A percentile compares a stretch with the other conserved stretches of the same genome.
Conservation (phyloP, 2,797 vertebrate genomes). For the Decapterus maruadsi region DNA sequence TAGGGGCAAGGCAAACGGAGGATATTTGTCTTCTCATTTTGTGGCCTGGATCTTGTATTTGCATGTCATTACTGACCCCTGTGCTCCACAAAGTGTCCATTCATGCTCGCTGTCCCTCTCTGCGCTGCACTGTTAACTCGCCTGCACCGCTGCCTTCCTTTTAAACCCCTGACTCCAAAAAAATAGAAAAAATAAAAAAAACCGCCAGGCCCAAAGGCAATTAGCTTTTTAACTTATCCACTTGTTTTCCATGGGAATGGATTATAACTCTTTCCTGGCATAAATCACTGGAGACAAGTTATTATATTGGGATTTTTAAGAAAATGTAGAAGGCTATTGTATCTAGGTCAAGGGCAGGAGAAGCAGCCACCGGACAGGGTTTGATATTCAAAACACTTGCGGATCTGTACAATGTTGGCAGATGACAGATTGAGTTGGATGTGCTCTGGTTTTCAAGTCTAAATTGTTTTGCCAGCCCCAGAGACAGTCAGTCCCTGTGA, state of each 20-base stretch:
- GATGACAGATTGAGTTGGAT: constrained; percentile 23
- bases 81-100: constrained; percentile 79
- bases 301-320: constrained; percentile 25
- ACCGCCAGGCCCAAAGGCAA: constrained; percentile 60
- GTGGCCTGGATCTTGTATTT: constrained; percentile 82
- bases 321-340: constrained; percentile 3
- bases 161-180: constrained; percentile 30
- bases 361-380: constrained; percentile 5
- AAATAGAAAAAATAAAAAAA: background rate
- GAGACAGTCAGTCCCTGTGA: constrained; percentile 1
- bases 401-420: constrained; percentile 23
- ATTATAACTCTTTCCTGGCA: constrained; percentile 51
- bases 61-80: constrained; percentile 81
- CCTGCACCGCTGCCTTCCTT: constrained; percentile 50
- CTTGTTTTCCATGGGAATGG: constrained; percentile 55
- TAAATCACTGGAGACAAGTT: constrained; percentile 51
- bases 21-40: constrained; percentile 86
- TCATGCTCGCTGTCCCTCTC: constrained; percentile 70
- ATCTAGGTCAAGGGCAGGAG: constrained; percentile 15
- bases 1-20: constrained; percentile 60
- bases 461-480: constrained; percentile 40
- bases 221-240: constrained; percentile 60
- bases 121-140: constrained; percentile 41
- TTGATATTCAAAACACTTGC: constrained; percentile 30
- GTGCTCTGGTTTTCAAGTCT: constrained; percentile 1